Base-by-base conservation (phyloP, 2,888 invertebrate genomes). In the Ernsta delagoae region DNA sequence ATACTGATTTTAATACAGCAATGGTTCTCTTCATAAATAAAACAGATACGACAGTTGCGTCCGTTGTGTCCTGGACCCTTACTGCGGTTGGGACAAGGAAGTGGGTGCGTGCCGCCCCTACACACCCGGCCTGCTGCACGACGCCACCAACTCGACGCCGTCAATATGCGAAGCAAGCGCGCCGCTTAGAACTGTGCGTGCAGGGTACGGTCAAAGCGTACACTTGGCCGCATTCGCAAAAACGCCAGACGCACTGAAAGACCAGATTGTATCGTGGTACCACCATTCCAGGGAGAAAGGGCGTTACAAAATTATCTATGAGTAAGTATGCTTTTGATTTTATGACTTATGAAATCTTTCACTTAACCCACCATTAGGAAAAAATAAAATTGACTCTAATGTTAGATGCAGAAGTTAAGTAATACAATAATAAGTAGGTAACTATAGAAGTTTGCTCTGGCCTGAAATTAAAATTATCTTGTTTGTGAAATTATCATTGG, bases 71-170 rank as follows among this genome's bases (percentile, higher is more conserved):
- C 85, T 95, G 69, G 96, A 96, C 79, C 96, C 96, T 0, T 95
- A 96, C 79, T 96, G 96, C 78, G 95, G 95, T n/a, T 96, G 96
- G 96, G 95, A 95, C 79, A 94, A 94, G 76, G 94, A 95, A 78
- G 90, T 93, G 0, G 94, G 92, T 0, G 88, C 91, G 9, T 95
- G 95, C 80, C 93, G 94, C 63, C 93, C 94, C 0, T 95, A 94
- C 81, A 87, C 90, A n/a, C 94, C 94, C 6, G 94, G 90, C 1
- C 82, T 95, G 7, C 88, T 95, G 16, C 95, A 95, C 80, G 95
- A 95, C 75, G 95, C 95, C 0, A 94, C 94, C 16, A 95, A 95
- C 79, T 94, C 94, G 6, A 94, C 94, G 0, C 93, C 94, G 4
- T 93, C 95, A 3, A 90, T 95, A 70, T 95, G 95, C 75, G 94